These are phyloP conservation scores for Pristionchus entomophagus DNA, from an alignment of 2,888 invertebrate species.

Conservation along the genomic window DNA sequence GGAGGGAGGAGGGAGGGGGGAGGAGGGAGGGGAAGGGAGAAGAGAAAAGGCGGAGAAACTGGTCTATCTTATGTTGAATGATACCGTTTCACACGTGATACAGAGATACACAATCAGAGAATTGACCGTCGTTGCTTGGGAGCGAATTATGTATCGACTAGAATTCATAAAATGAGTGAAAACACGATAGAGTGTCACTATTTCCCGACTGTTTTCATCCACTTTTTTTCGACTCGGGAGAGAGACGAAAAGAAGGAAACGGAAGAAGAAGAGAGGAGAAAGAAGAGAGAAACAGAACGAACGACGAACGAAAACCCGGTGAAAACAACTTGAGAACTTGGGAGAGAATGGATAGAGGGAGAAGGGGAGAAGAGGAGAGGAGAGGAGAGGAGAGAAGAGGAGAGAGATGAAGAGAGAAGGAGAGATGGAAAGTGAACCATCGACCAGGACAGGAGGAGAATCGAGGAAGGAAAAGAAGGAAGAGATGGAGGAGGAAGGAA, in stretches of 20 bases:
- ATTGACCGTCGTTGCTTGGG: neutral
- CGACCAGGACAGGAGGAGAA: neutral
- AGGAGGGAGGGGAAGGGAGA: too few species aligned
- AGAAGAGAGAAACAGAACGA: neutral
- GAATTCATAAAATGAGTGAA: neutral
- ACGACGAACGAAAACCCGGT: neutral
- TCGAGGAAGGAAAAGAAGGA: neutral
- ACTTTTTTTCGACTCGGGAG: neutral
- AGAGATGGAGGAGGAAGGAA: neutral
- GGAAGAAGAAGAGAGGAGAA: neutral
- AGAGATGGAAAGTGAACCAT: neutral
- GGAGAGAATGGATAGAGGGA: neutral
- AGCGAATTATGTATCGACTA: neutral
- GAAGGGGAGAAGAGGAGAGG: neutral
- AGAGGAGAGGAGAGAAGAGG: neutral
- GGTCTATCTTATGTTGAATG: conserved; percentile 9
- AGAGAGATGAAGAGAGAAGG: neutral
- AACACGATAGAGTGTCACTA: neutral
- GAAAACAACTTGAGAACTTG: conserved; percentile 36
- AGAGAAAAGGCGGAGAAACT: conserved; percentile 14
- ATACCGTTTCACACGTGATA: conserved; percentile 27
- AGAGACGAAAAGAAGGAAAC: neutral
- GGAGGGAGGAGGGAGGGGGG: too few species aligned
- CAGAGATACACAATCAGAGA: neutral
- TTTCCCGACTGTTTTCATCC: conserved; percentile 3